phyloP scores from a whole-genome alignment of 2,888 invertebrate genomes.

The Cephalotes varians region DNA sequence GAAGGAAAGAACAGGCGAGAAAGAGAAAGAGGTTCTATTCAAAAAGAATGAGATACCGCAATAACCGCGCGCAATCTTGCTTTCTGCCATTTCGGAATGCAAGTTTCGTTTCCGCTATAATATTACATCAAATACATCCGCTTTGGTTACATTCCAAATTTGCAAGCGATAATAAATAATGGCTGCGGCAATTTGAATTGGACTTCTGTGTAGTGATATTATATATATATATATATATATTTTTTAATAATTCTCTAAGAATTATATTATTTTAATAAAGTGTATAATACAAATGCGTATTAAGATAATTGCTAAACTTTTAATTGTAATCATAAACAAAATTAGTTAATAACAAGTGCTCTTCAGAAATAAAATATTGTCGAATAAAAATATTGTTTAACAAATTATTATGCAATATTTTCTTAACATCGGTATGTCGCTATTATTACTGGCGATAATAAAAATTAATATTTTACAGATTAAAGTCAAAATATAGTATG shows the following conservation, averaged over 20 bases:
- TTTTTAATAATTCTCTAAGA: not conserved
- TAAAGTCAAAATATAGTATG: not conserved
- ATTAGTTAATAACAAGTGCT: not conserved
- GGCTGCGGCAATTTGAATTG: not conserved
- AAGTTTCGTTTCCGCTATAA: conserved; percentile 25
- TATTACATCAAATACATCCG: not conserved
- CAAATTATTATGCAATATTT: not conserved
- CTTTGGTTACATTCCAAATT: conserved; percentile 28
- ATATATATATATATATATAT: not conserved
- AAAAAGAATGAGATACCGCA: conserved; percentile 13
- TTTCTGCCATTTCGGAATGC: conserved; percentile 2
- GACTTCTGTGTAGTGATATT: not conserved
- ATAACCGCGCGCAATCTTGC: conserved; percentile 12
- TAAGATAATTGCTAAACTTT: not conserved
- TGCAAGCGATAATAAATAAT: conserved; percentile 12
- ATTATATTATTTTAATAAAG: not conserved
- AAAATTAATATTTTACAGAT: not conserved
- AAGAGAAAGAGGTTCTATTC: conserved; percentile 2
- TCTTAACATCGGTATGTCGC: not conserved
- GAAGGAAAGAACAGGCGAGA: not conserved
- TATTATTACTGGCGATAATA: not conserved
- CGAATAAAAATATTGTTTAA: not conserved
- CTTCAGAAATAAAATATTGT: not conserved
- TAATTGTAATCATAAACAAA: not conserved
- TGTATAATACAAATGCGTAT: not conserved